These are phyloP conservation scores for Laupala kohalensis DNA, from an alignment of 1,140 invertebrate genomes.

Conservation along the genomic window DNA sequence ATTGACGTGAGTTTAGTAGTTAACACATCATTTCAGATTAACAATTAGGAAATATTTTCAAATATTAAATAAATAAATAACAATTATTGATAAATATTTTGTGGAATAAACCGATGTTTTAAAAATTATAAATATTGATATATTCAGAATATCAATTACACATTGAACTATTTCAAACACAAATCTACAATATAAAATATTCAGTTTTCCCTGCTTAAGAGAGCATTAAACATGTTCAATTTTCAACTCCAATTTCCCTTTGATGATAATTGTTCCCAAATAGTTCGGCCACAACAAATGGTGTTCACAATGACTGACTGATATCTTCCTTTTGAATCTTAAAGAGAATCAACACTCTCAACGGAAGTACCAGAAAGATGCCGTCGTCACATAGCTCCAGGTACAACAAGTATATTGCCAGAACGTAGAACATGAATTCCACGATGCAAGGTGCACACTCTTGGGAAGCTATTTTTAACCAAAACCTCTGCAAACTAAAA, in stretches of 20 bases:
- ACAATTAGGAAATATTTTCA: neutral
- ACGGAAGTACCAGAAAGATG: neutral
- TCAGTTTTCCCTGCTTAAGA: too few relatives aligned
- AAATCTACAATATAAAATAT: too few relatives aligned
- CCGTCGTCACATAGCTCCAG: slow-evolving; percentile 6
- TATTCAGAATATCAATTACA: neutral
- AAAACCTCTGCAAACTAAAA: slow-evolving; percentile 2
- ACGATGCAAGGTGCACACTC: slow-evolving; percentile 8
- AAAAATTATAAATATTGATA: neutral
- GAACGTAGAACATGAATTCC: slow-evolving; percentile 11
- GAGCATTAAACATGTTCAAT: too few relatives aligned
- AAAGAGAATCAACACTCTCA: neutral
- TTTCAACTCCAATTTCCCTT: too few relatives aligned
- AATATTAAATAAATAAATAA: neutral
- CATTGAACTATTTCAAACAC: too few relatives aligned
- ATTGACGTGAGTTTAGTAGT: too few relatives aligned
- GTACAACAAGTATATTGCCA: slow-evolving; percentile 3
- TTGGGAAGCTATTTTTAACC: neutral
- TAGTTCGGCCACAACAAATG: too few relatives aligned
- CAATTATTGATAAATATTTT: neutral
- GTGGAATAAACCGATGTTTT: neutral
- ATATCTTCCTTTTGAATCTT: neutral
- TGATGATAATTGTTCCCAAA: too few relatives aligned
- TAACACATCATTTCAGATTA: too few relatives aligned
- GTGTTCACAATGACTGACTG: too few relatives aligned